phyloP scores from a whole-genome alignment of 2,888 invertebrate species.

The Polydesmus complanatus region DNA sequence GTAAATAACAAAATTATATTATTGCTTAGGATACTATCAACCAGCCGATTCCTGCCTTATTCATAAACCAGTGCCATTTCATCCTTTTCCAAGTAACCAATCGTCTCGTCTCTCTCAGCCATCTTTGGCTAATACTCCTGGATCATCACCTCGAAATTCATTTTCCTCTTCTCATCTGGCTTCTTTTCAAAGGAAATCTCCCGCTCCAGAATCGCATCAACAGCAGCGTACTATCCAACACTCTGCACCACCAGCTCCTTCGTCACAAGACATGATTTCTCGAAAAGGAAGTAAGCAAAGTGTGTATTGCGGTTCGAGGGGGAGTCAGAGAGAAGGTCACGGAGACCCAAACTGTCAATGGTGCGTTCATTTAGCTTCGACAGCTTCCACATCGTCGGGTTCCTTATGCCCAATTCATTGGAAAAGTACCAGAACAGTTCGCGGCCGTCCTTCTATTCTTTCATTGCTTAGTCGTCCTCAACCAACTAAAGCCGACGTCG shows the following conservation, averaged over 20 bases:
- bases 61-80: constrained; percentile 25
- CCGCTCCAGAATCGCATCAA: no score
- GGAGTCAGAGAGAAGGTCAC: no score
- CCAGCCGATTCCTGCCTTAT: constrained; percentile 44
- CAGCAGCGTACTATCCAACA: no score
- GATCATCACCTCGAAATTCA: constrained; percentile 3
- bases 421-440: constrained; percentile 6
- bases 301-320: background rate
- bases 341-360: no score
- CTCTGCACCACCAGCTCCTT: background rate
- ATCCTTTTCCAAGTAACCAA: constrained; percentile 19
- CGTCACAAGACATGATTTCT: background rate
- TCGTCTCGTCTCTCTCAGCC: constrained; percentile 6
- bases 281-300: background rate
- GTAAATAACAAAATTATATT: no score
- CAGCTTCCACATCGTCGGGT: constrained; percentile 3
- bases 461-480: background rate
- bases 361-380: background rate
- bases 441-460: background rate
- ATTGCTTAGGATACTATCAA: constrained; percentile 51
- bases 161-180: background rate
- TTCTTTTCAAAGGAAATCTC: no score
- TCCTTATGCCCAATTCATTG: constrained; percentile 11
- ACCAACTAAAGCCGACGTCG: constrained; percentile 11
- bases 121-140: constrained; percentile 12